Evolutionary conservation across 37 sponge, comb jelly and placozoan genomes (phyloP), one percentile per base, ranked within the genome.

Genomic region (Mnemiopsis leidyi): DNA sequence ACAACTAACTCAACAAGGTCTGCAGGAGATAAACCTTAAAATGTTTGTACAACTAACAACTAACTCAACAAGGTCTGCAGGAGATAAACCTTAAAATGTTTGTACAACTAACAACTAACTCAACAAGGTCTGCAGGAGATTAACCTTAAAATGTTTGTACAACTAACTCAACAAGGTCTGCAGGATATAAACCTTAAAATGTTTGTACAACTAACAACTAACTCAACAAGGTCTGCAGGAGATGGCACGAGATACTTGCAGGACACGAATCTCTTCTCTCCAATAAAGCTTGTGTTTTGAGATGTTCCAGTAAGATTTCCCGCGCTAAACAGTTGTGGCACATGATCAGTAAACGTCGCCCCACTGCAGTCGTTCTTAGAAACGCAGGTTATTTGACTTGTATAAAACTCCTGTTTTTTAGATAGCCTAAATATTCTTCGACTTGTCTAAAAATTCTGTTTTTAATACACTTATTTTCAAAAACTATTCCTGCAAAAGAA

Each of bases 381-480:
- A 85, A 85, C 39, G 61, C 90, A 85, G 90, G 90, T 85, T 26
- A 3, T n/a, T n/a, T n/a, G n/a, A n/a, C n/a, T n/a, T n/a, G n/a
- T n/a, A n/a, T n/a, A n/a, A n/a, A n/a, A n/a, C n/a, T n/a, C n/a
- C n/a, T n/a, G n/a, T n/a, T n/a, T n/a, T n/a, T n/a, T n/a, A n/a
- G n/a, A n/a, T n/a, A n/a, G n/a, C n/a, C n/a, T n/a, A n/a, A n/a
- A n/a, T n/a, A n/a, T n/a, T n/a, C n/a, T n/a, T n/a, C n/a, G n/a
- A n/a, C n/a, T n/a, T n/a, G n/a, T n/a, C n/a, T n/a, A n/a, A n/a
- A n/a, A n/a, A n/a, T n/a, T n/a, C n/a, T n/a, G n/a, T n/a, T n/a
- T n/a, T n/a, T n/a, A n/a, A n/a, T n/a, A n/a, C n/a, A n/a, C n/a
- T n/a, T n/a, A n/a, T n/a, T n/a, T n/a, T n/a, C n/a, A n/a, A n/a